A percentile compares a stretch with the other conserved stretches of the same genome.
Conservation (phyloP, 2,888 invertebrate species). For the Lacanobia wlatinum region DNA sequence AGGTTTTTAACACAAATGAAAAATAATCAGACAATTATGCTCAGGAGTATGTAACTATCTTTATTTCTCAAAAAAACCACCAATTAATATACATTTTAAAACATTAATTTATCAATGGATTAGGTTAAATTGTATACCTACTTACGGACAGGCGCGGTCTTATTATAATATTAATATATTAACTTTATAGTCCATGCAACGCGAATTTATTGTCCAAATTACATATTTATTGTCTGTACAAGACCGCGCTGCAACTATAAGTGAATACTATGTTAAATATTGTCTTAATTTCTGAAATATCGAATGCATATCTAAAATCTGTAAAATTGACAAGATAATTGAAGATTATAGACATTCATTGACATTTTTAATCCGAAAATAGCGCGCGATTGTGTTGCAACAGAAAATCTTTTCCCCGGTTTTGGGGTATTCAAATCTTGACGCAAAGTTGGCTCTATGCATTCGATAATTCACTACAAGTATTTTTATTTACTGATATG, state of each 20-base stretch:
- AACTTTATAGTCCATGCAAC: conserved; percentile 56
- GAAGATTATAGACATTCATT: conserved; percentile 42
- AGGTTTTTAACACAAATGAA: conserved; percentile 28
- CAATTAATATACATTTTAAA: conserved; percentile 88
- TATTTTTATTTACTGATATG: conserved; percentile 61
- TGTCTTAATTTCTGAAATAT: conserved; percentile 60
- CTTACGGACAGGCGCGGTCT: conserved; percentile 73
- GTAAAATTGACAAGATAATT: conserved; percentile 52
- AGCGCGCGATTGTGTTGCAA: conserved; percentile 42
- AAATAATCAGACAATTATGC: conserved; percentile 83
- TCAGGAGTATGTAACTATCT: conserved; percentile 89
- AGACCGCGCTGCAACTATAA: conserved; percentile 63
- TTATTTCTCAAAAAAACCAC: conserved; percentile 88
- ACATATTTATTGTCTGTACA: conserved; percentile 66
- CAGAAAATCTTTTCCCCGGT: conserved; percentile 24
- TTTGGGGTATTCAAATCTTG: conserved; percentile 30
- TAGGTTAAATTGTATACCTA: conserved; percentile 80
- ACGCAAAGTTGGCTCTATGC: conserved; percentile 41
- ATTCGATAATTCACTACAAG: conserved; percentile 62
- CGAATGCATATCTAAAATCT: conserved; percentile 59
- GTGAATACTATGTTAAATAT: conserved; percentile 52
- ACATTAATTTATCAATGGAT: conserved; percentile 81
- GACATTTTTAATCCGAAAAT: conserved; percentile 36
- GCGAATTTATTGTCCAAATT: conserved; percentile 68
- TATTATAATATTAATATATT: conserved; percentile 50